Conservation (phyloP, 2,888 invertebrate species). For the Ophion ventricosus region DNA sequence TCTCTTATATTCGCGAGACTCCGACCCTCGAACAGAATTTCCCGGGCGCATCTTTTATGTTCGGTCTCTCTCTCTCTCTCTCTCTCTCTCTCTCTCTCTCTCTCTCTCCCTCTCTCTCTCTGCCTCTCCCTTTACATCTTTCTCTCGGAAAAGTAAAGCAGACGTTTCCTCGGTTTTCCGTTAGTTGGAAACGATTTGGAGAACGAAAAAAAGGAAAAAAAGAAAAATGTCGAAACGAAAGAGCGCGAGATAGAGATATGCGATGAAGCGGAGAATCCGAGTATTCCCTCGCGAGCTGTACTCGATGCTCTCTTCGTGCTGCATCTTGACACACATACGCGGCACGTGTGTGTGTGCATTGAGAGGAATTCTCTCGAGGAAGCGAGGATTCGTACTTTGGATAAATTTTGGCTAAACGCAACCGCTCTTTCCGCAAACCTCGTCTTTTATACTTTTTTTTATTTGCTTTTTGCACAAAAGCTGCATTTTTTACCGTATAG, state of each 20-base stretch:
- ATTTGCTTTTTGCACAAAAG: no score
- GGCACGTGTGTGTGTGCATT: conserved; percentile 2
- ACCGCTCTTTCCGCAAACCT: no score
- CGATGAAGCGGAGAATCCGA: conserved; percentile 15
- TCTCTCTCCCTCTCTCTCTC: no score
- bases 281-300: conserved; percentile 15
- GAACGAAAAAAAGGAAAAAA: conserved; percentile 5
- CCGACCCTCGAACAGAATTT: conserved; percentile 28
- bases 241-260: background rate
- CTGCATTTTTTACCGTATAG: no score
- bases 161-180: conserved; percentile 61
- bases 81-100: conserved; percentile 13
- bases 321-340: background rate
- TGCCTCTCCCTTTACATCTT: conserved; percentile 3
- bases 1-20: conserved; percentile 17
- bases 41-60: conserved; percentile 30
- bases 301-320: background rate
- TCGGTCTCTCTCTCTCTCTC: conserved; percentile 22
- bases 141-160: conserved; percentile 41
- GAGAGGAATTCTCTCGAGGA: conserved; percentile 37
- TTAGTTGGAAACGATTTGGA: conserved; percentile 59
- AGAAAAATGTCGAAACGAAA: background rate
- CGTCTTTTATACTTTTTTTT: no score
- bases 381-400: background rate
- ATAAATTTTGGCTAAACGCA: no score